Percentiles rank a stretch among this genome's conserved stretches.
These are phyloP conservation scores for Poecilia wingei DNA, from an alignment of 2,797 vertebrate species.

Conservation along the genomic window DNA sequence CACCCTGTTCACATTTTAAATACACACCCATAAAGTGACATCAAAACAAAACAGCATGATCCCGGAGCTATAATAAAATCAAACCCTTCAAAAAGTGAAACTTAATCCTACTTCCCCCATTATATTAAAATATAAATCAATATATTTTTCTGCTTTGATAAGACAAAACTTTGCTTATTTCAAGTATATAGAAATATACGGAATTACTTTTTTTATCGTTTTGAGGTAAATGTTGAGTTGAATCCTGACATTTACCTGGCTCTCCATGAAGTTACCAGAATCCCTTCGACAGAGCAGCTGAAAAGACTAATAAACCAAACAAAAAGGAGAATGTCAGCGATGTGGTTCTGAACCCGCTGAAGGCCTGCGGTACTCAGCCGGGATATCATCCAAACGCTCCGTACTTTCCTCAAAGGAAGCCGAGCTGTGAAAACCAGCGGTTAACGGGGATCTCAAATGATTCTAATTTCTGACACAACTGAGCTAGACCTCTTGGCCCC, in stretches of 20 bases:
- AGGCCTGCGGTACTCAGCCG: conserved; percentile 13
- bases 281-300: neutral
- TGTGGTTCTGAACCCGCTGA: neutral
- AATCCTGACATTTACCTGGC: conserved; percentile 5
- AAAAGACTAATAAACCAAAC: conserved; percentile 5
- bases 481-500: conserved; percentile 9
- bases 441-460: conserved; percentile 19
- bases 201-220: neutral
- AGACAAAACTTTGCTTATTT: neutral
- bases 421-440: conserved; percentile 24
- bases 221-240: neutral
- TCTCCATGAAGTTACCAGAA: conserved; percentile 10
- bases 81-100: neutral
- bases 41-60: neutral
- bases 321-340: conserved; percentile 21
- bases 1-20: neutral
- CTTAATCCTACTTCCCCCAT: neutral
- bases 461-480: conserved; percentile 34
- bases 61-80: neutral
- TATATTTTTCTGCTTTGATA: neutral
- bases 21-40: neutral
- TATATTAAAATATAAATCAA: neutral
- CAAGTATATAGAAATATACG: neutral
- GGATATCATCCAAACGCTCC: conserved; percentile 18
- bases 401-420: conserved; percentile 18